Conservation (phyloP, 2,113 vertebrate species). For the Amazona vittata region DNA sequence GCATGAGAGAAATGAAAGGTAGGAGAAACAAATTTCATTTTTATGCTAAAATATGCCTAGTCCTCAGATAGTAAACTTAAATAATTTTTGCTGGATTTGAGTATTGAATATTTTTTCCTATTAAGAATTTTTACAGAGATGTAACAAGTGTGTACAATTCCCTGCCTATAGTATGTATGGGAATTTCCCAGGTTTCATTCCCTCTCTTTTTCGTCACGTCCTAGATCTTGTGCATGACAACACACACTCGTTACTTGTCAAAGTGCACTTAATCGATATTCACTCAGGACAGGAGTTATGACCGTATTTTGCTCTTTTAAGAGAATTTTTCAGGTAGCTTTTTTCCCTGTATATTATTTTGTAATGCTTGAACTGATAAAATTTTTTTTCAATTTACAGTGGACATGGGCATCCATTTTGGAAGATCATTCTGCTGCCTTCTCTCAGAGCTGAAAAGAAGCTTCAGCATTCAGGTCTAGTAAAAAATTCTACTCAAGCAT, state of each 20-base stretch:
- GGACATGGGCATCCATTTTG: background rate
- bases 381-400: background rate
- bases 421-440: background rate
- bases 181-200: background rate
- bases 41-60: background rate
- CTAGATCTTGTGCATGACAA: background rate
- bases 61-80: background rate
- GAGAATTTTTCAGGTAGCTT: background rate
- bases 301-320: background rate
- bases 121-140: background rate
- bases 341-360: background rate
- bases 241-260: background rate
- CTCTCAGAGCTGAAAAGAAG: background rate
- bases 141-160: background rate
- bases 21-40: background rate
- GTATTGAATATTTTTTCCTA: background rate
- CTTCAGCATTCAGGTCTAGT: background rate
- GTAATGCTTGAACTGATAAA: background rate
- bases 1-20: background rate
- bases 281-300: background rate
- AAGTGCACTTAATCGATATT: background rate
- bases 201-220: background rate
- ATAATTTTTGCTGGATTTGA: background rate
- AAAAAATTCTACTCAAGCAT: background rate
- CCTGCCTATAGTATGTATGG: background rate